Percentiles rank a stretch among this genome's conserved stretches.
These are phyloP conservation scores for Penaeus monodon DNA, from an alignment of 2,888 invertebrate species.

Conservation along the genomic window DNA sequence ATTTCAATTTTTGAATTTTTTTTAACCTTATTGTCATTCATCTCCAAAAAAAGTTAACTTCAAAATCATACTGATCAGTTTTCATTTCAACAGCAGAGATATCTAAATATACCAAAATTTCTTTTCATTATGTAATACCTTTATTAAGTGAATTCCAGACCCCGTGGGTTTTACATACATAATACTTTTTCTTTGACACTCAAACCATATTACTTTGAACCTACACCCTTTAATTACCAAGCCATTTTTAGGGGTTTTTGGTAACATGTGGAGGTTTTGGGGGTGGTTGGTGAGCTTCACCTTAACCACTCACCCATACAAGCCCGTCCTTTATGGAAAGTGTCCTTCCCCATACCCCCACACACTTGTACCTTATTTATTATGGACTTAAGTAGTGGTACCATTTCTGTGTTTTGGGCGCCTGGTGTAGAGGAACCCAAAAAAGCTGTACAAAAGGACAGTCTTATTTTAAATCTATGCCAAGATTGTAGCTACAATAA, in stretches of 20 bases:
- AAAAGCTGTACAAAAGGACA: conserved; percentile 60
- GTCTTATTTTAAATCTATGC: conserved; percentile 61
- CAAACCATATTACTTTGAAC: background rate
- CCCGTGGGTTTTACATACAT: no score
- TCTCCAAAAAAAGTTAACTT: no score
- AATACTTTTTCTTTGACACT: no score
- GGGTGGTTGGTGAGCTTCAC: conserved; percentile 24
- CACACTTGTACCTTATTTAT: conserved; percentile 43
- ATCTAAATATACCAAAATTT: no score
- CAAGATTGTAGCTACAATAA: conserved; percentile 61
- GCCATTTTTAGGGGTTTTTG: conserved; percentile 26
- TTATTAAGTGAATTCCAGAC: no score
- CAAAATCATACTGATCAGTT: no score
- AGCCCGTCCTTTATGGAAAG: conserved; percentile 49
- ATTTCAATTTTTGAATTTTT: no score
- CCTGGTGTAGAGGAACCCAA: conserved; percentile 56
- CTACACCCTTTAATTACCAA: conserved; percentile 7
- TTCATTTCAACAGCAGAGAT: no score
- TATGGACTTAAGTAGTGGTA: conserved; percentile 54
- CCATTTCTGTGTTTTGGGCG: conserved; percentile 59
- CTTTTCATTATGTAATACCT: no score
- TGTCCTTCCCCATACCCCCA: conserved; percentile 55
- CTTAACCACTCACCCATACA: conserved; percentile 32
- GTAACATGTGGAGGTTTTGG: conserved; percentile 22
- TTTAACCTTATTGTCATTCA: no score